Percentiles rank a stretch among this genome's conserved stretches.
Conservation (phyloP, 1,140 invertebrate species). For the Conus ventricosus region DNA sequence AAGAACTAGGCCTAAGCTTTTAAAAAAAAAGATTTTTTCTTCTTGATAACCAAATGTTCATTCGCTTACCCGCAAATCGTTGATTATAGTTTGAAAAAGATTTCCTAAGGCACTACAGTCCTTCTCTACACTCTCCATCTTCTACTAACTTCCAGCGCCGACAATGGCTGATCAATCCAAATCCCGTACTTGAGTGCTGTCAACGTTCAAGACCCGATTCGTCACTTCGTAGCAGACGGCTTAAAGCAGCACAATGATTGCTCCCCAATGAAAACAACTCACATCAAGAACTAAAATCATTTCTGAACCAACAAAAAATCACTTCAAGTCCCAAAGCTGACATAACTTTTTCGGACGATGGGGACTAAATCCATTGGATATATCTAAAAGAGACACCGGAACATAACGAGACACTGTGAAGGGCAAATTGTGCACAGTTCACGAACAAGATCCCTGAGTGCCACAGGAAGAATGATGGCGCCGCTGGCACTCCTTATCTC, state of each 20-base stretch:
- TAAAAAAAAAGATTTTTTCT: too few species aligned
- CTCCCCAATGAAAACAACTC: conserved; percentile 34
- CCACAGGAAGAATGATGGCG: conserved; percentile 27
- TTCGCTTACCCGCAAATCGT: conserved; percentile 87
- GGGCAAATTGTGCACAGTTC: background rate
- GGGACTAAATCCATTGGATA: conserved; percentile 17
- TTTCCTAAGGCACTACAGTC: conserved; percentile 87
- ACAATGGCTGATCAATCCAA: background rate
- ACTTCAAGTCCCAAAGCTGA: conserved; percentile 29
- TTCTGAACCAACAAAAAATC: background rate
- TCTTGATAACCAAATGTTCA: too few species aligned
- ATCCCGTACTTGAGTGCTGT: background rate
- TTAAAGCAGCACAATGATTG: background rate
- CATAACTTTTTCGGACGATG: background rate
- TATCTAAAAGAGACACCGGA: background rate
- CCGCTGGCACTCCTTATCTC: conserved; percentile 23
- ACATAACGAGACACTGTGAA: background rate
- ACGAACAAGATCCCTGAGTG: background rate
- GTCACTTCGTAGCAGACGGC: conserved; percentile 5
- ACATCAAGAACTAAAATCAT: background rate
- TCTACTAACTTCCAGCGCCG: background rate
- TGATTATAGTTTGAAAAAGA: conserved; percentile 89
- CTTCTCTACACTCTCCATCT: conserved; percentile 77
- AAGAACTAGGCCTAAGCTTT: too few species aligned
- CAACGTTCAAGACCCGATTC: background rate